phyloP scores from a whole-genome alignment of 2,797 vertebrate genomes.

The Erethizon dorsatum region DNA sequence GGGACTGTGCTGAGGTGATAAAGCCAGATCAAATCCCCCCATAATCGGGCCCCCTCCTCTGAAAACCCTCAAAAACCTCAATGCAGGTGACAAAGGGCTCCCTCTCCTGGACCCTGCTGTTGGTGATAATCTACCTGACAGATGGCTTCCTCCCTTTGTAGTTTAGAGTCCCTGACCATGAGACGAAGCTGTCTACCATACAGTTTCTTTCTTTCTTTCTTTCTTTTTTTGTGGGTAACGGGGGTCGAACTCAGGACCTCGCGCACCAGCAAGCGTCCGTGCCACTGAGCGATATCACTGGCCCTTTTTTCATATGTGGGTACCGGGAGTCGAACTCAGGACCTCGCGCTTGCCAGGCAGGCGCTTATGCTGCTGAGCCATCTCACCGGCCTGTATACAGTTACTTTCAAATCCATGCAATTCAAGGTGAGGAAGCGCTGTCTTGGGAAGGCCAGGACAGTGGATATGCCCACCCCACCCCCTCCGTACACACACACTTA shows the following conservation, averaged over 20 bases:
- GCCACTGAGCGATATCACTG: too few species aligned
- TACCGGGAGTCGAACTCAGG: too few species aligned
- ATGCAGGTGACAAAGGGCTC: conserved; percentile 68
- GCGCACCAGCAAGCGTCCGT: too few species aligned
- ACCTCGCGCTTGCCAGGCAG: too few species aligned
- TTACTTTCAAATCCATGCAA: conserved; percentile 23
- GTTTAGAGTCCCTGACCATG: conserved; percentile 59
- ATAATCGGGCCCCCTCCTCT: conserved; percentile 39
- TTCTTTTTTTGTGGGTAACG: too few species aligned
- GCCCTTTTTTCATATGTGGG: too few species aligned
- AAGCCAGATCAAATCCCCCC: conserved; percentile 67
- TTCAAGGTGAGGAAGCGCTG: neutral
- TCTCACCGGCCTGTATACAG: too few species aligned
- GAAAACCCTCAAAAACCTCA: conserved; percentile 78
- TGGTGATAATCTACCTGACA: conserved; percentile 66
- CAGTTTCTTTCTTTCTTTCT: too few species aligned
- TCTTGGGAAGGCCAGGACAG: neutral
- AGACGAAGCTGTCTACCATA: conserved; percentile 65
- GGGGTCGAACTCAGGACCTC: too few species aligned
- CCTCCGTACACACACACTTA: neutral
- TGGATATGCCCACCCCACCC: neutral
- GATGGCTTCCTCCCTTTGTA: conserved; percentile 59
- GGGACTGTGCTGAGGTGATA: neutral
- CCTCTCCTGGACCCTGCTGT: conserved; percentile 30
- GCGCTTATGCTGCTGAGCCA: too few species aligned